phyloP scores from a whole-genome alignment of 2,113 vertebrate genomes.

The Carollia perspicillata region DNA sequence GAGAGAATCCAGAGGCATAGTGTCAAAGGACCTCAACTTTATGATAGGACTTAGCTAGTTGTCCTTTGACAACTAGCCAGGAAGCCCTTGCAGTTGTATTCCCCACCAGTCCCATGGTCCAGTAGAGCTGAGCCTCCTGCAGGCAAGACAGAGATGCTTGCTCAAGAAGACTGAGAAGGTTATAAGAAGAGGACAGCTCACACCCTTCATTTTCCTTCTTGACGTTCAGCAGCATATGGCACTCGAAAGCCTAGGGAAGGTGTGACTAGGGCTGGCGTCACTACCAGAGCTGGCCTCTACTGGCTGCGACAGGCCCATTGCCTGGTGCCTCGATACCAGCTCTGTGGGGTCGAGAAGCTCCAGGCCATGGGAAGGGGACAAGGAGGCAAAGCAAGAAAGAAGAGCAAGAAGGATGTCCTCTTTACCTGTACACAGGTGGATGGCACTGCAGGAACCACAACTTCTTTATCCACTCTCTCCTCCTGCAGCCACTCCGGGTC shows the following conservation, averaged over 20 bases:
- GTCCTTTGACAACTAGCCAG: not conserved
- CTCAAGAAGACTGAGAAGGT: not conserved
- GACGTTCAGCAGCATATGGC: not conserved
- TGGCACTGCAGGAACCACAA: not conserved
- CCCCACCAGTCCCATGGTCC: not conserved
- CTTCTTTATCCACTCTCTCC: not conserved
- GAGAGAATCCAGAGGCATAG: not conserved
- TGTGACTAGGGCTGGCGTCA: accelerated
- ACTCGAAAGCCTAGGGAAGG: not conserved
- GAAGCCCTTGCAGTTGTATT: not conserved
- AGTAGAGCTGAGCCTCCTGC: not conserved
- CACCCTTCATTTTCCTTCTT: not conserved
- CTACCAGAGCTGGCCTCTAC: not conserved
- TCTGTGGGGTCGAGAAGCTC: not conserved
- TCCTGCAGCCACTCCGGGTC: not conserved
- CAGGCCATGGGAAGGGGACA: not conserved
- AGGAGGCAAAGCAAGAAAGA: not conserved
- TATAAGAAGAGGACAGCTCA: not conserved
- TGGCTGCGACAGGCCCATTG: not conserved
- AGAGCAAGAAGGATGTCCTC: not conserved
- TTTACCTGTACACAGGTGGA: not conserved
- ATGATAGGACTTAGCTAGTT: not conserved
- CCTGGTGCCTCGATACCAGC: not conserved
- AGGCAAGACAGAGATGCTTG: not conserved
- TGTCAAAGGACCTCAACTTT: not conserved